Evolutionary conservation across 2,113 vertebrate species (phyloP).

Genomic region (Bothrops jararaca): DNA sequence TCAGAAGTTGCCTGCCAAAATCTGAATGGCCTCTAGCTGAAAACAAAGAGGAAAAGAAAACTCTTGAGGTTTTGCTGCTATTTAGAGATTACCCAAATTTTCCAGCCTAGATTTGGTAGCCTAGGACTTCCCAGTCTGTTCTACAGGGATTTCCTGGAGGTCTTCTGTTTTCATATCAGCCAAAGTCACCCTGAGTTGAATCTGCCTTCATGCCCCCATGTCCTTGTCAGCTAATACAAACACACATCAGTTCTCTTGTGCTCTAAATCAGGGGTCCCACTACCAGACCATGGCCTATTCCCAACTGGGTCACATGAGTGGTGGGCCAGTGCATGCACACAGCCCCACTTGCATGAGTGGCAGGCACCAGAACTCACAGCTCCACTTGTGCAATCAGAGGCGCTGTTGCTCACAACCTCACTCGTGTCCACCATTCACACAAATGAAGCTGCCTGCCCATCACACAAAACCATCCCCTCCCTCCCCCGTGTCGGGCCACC

Average conservation of each 20-base stretch:
- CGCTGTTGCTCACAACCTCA: too few species aligned
- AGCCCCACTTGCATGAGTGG: too few species aligned
- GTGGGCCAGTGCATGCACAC: too few species aligned
- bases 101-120: not conserved
- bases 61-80: not conserved
- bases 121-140: not conserved
- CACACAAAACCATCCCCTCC: too few species aligned
- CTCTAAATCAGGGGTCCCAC: not conserved
- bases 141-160: not conserved
- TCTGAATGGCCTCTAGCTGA: not conserved
- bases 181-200: not conserved
- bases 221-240: not conserved
- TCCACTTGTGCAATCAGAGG: too few species aligned
- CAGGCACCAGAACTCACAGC: too few species aligned
- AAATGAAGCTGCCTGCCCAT: too few species aligned
- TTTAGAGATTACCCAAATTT: not conserved
- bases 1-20: not conserved
- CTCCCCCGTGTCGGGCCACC: too few species aligned
- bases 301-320: too few species aligned
- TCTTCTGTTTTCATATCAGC: not conserved
- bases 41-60: not conserved
- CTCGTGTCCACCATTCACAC: too few species aligned
- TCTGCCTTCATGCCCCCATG: not conserved
- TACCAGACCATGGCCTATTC: too few species aligned
- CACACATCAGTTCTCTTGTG: not conserved